Conservation (phyloP, 2,113 vertebrate species). For the Anguilla japonica region DNA sequence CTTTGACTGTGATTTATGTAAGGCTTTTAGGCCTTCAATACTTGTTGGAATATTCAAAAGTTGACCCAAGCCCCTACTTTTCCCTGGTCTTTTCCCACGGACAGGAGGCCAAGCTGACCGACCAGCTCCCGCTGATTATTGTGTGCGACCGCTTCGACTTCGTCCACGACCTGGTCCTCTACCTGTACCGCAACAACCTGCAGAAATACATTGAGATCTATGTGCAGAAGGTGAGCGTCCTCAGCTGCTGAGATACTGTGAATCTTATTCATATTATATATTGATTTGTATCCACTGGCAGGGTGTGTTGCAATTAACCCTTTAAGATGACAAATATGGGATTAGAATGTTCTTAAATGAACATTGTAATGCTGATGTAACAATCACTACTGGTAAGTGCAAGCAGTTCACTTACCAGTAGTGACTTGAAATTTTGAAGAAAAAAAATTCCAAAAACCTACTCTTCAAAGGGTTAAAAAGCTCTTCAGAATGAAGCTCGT, state of each 20-base stretch:
- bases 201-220: constrained; percentile 99
- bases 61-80: neutral
- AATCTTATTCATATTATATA: neutral
- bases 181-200: constrained; percentile 97
- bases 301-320: too few relatives aligned
- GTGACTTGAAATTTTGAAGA: too few relatives aligned
- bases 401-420: too few relatives aligned
- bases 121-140: constrained; percentile 96
- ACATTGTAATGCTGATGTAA: too few relatives aligned
- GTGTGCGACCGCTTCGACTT: constrained; percentile 98
- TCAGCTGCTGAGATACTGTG: neutral
- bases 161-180: constrained; percentile 95
- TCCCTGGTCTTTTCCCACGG: constrained; percentile 38
- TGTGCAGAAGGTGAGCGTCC: constrained; percentile 87
- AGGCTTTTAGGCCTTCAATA: neutral
- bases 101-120: constrained; percentile 97
- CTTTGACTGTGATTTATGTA: constrained; percentile 31
- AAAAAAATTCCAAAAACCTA: too few relatives aligned
- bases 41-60: constrained; percentile 15
- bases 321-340: too few relatives aligned
- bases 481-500: too few relatives aligned
- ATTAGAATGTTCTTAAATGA: too few relatives aligned
- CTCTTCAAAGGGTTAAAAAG: too few relatives aligned
- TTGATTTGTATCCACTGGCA: neutral
- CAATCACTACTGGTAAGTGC: too few relatives aligned